Base-by-base conservation (phyloP, 1,140 invertebrate species). In the Dufourea novaeangliae region DNA sequence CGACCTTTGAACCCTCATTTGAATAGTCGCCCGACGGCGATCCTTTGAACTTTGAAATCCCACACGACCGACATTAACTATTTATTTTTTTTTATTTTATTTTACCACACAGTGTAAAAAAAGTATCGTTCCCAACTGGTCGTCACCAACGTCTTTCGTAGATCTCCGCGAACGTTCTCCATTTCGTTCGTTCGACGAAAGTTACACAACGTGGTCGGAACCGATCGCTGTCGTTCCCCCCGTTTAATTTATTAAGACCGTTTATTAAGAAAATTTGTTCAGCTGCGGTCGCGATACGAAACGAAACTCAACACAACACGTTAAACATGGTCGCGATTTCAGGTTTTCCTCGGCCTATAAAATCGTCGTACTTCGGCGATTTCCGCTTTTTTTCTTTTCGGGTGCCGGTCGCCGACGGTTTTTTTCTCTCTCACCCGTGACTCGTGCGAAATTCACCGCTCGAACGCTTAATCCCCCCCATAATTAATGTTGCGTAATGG, bases 1-100 rank as follows among this genome's bases (percentile, higher is more conserved):
- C 37, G 56, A 56, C 59, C 76, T 78, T 78, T 78, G 64, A 71
- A 72, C 76, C 14, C 50, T 78, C 27, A 78, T 78, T 78, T 78
- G 61, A 78, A 78, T 78, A 78, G 69, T 22, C 7, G 76, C 5
- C n/a, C 14, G 74, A 57, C 46, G 6, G 63, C 46, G 59, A 62
- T 72, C 5, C 22, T 12, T 17, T 57, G 76, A 72, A 78, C 69
- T 78, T 78, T 73, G 68, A 78, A 32, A 44, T 57, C 64, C 41
- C 67, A 8, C 39, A 12, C 10, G 57, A n/a, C 11, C 17, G 37
- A 32, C 1, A 44, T 22, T 7, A 1, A 4, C n/a, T n/a, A n/a
- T n/a, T n/a, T n/a, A 29, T 34, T 22, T 46, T 14, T 59, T 37
- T 56, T 67, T 75, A 10, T 37, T 37, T n/a, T 7, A 17, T 41